These are phyloP conservation scores for Dendrophyllia cribrosa DNA, from an alignment of 64 coral and sea anemone species.

Conservation along the genomic window DNA sequence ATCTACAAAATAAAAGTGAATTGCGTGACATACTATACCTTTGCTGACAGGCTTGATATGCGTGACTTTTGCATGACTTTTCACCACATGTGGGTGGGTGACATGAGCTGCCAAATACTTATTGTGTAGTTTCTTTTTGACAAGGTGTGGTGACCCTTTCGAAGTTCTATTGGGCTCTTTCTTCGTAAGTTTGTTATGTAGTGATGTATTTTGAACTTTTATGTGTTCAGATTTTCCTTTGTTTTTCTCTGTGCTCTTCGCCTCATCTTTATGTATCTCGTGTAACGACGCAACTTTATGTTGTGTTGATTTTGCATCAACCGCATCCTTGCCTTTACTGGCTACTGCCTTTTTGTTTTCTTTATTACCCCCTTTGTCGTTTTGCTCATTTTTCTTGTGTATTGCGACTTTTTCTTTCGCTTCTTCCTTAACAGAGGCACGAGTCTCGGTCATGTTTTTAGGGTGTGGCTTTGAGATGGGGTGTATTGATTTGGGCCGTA, in stretches of 20 bases:
- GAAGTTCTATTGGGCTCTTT: not conserved
- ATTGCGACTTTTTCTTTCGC: too few species aligned
- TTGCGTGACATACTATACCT: not conserved
- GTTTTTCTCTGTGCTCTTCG: not conserved
- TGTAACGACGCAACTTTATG: not conserved
- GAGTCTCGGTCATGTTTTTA: too few species aligned
- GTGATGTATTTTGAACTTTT: not conserved
- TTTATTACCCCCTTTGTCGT: too few species aligned
- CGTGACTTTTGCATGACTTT: not conserved
- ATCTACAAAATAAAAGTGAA: not conserved
- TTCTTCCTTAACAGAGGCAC: too few species aligned
- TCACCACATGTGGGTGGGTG: not conserved
- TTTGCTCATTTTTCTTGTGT: not conserved
- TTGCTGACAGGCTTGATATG: constrained; percentile 1
- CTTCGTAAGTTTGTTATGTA: not conserved
- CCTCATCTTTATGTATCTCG: not conserved
- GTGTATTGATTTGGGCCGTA: too few species aligned
- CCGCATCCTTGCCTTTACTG: not conserved
- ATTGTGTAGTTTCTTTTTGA: not conserved
- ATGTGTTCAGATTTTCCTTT: not conserved
- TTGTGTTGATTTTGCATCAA: not conserved
- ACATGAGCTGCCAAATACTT: not conserved
- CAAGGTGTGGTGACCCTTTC: not conserved
- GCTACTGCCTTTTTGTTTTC: not conserved
- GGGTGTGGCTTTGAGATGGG: too few species aligned